A percentile compares a stretch with the other conserved stretches of the same genome.
These are phyloP conservation scores for Caenorhabditis virilis DNA, from an alignment of 2,888 invertebrate genomes.

Conservation along the genomic window DNA sequence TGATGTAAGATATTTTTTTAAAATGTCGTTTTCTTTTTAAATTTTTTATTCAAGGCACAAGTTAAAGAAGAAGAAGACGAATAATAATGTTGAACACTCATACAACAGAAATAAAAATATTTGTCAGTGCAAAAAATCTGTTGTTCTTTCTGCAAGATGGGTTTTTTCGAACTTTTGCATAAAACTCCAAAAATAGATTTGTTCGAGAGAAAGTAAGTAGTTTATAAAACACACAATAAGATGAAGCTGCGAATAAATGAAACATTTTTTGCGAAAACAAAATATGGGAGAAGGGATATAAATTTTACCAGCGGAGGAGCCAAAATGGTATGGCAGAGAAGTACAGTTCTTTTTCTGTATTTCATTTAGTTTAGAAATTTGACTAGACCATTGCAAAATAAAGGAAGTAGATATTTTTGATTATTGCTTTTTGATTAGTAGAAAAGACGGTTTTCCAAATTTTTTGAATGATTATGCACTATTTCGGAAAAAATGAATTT, in stretches of 20 bases:
- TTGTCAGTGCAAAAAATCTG: too few relatives aligned
- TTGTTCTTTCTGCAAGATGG: too few relatives aligned
- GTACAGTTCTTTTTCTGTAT: neutral
- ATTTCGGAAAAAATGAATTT: slow-evolving; percentile 5
- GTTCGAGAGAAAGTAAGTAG: too few relatives aligned
- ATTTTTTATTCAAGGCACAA: neutral
- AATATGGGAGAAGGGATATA: neutral
- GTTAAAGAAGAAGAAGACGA: too few relatives aligned
- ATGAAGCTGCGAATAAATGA: slow-evolving; percentile 25
- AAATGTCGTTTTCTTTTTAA: neutral
- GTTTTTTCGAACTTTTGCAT: too few relatives aligned
- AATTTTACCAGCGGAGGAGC: neutral
- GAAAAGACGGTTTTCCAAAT: neutral
- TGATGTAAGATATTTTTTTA: neutral
- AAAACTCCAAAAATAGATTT: too few relatives aligned
- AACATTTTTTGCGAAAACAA: neutral
- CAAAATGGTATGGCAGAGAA: slow-evolving; percentile 20
- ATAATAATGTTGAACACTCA: too few relatives aligned
- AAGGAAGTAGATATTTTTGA: neutral
- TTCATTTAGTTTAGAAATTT: neutral
- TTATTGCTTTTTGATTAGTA: slow-evolving; percentile 2
- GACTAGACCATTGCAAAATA: neutral
- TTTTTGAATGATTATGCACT: slow-evolving; percentile 1
- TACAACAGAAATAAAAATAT: too few relatives aligned
- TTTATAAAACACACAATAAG: too few relatives aligned